Percentiles rank a stretch among this genome's conserved stretches.
Evolutionary conservation across 2,888 invertebrate genomes (phyloP).

Genomic region (Drosophila helvetica): DNA sequence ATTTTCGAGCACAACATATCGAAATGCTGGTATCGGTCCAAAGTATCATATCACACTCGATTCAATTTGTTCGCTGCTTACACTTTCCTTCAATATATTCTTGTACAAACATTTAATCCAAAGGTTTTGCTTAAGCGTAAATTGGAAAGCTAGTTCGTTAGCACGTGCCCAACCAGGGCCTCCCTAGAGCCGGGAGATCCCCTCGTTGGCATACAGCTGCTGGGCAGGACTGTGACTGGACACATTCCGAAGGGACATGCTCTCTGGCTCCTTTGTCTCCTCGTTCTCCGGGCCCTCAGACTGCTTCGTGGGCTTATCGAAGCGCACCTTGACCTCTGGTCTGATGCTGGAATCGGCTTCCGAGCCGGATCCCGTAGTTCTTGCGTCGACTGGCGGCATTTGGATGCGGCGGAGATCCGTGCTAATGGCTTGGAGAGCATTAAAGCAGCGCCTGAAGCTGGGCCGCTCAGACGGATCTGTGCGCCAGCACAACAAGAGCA

Average conservation of each 20-base stretch:
- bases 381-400: slow-evolving; percentile 9
- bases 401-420: slow-evolving; percentile 67
- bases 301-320: slow-evolving; percentile 42
- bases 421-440: slow-evolving; percentile 80
- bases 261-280: slow-evolving; percentile 14
- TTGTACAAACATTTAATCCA: slow-evolving; percentile 3
- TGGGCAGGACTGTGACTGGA: not conserved
- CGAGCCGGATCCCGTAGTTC: not conserved
- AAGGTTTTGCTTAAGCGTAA: slow-evolving; percentile 19
- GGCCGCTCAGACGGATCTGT: slow-evolving; percentile 92
- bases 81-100: not conserved
- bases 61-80: too few species aligned
- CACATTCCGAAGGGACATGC: slow-evolving; percentile 31
- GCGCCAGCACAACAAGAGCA: slow-evolving; percentile 96
- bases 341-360: not conserved
- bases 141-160: slow-evolving; percentile 27
- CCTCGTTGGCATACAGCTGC: slow-evolving; percentile 77
- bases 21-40: too few species aligned
- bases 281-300: not conserved
- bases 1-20: too few species aligned
- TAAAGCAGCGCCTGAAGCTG: slow-evolving; percentile 92
- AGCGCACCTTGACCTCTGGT: slow-evolving; percentile 57
- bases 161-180: not conserved
- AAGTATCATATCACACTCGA: too few species aligned
- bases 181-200: slow-evolving; percentile 72